Evolutionary conservation across 2,888 invertebrate species (phyloP).

Genomic region (Sphaeridia pumilis): DNA sequence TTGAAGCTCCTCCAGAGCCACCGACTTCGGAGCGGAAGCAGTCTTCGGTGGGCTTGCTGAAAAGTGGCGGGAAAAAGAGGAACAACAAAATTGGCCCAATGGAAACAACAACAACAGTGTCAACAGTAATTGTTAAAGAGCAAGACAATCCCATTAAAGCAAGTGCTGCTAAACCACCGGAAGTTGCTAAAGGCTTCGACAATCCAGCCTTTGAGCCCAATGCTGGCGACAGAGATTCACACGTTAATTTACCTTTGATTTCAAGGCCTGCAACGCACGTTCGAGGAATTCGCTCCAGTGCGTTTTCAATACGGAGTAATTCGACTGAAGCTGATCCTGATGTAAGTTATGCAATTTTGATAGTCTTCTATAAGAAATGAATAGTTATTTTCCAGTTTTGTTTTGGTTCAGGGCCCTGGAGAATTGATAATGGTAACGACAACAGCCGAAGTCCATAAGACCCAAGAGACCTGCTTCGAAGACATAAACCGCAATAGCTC

Average conservation of each 20-base stretch:
- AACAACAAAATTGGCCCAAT: background rate
- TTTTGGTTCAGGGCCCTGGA: constrained; percentile 14
- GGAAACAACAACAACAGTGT: background rate
- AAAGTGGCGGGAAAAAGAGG: background rate
- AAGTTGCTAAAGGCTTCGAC: constrained; percentile 18
- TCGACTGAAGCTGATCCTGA: constrained; percentile 16
- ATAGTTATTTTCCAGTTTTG: no score
- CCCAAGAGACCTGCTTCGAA: constrained; percentile 7
- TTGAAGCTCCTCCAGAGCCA: background rate
- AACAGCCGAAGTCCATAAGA: constrained; percentile 27
- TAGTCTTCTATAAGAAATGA: background rate
- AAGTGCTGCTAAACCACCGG: background rate
- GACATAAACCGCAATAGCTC: constrained; percentile 6
- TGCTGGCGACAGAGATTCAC: constrained; percentile 6
- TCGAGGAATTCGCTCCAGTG: constrained; percentile 7
- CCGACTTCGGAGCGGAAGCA: background rate
- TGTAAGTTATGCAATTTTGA: constrained; percentile 3
- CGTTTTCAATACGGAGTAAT: constrained; percentile 14
- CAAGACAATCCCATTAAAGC: no score
- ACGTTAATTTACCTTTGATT: background rate
- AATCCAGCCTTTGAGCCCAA: constrained; percentile 28
- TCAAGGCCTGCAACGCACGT: constrained; percentile 4
- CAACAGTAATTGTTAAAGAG: background rate
- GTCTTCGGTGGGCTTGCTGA: background rate
- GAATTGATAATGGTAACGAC: constrained; percentile 33